Percentiles rank a stretch among this genome's conserved stretches.
Evolutionary conservation across 2,797 vertebrate species (phyloP).

Genomic region (Myiothlypis coronata): DNA sequence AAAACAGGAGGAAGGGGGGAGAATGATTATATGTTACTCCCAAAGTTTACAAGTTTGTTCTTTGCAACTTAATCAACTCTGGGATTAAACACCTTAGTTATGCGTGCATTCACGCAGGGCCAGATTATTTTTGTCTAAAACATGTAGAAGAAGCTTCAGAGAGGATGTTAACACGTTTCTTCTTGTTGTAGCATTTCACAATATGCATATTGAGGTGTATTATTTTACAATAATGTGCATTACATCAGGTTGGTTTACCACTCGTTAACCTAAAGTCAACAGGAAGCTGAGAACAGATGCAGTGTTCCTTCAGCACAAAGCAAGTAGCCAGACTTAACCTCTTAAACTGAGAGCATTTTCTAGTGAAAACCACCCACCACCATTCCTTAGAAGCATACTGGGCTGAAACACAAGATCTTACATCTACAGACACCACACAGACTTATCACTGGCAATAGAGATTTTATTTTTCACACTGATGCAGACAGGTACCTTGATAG

Average conservation of each 20-base stretch:
- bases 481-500: background rate
- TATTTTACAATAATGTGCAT: background rate
- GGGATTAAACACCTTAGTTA: background rate
- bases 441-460: background rate
- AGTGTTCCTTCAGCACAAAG: background rate
- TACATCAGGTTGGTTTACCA: background rate
- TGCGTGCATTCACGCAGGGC: accelerated
- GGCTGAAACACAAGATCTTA: background rate
- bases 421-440: background rate
- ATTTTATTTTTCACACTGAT: background rate
- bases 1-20: accelerated
- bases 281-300: background rate
- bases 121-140: background rate
- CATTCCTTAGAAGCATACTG: background rate
- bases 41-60: background rate
- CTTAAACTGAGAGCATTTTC: background rate
- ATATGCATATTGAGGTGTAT: background rate
- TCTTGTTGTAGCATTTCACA: background rate
- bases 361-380: background rate
- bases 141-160: background rate
- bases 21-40: background rate
- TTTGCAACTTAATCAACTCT: background rate
- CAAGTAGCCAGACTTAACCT: constrained; percentile 10
- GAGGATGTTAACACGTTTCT: background rate
- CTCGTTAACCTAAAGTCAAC: background rate